A percentile compares a stretch with the other conserved stretches of the same genome.
Evolutionary conservation across 2,888 invertebrate species (phyloP).

Genomic region (Syrphus vitripennis): DNA sequence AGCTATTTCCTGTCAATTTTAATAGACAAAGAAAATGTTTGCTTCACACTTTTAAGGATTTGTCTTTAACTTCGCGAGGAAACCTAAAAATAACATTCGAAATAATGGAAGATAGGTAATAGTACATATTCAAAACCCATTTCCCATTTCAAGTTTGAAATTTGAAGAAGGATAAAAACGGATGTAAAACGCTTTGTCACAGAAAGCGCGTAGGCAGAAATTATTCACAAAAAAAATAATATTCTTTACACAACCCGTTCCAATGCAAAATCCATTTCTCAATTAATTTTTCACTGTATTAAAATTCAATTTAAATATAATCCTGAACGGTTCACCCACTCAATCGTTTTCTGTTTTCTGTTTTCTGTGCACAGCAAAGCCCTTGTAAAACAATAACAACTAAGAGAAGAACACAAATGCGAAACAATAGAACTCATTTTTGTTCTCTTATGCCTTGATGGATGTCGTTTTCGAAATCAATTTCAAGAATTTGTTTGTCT

Average conservation of each 20-base stretch:
- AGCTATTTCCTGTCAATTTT: too few relatives aligned
- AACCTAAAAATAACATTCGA: too few relatives aligned
- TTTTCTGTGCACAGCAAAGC: background rate
- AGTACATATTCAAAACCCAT: background rate
- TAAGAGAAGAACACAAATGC: background rate
- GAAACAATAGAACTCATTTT: constrained; percentile 1
- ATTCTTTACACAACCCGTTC: background rate
- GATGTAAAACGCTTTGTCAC: background rate
- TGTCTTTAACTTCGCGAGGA: too few relatives aligned
- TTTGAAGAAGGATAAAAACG: background rate
- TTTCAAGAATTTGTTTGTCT: background rate
- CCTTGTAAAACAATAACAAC: background rate
- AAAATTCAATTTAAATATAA: constrained; percentile 19
- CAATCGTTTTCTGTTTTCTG: background rate
- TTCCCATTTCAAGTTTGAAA: background rate
- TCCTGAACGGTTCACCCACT: background rate
- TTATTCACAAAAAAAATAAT: background rate
- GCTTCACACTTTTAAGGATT: too few relatives aligned
- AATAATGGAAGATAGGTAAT: too few relatives aligned
- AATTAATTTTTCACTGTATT: constrained; percentile 4
- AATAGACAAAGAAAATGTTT: too few relatives aligned
- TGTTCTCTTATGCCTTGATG: background rate
- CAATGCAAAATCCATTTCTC: background rate
- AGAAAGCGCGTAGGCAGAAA: background rate
- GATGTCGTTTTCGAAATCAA: constrained; percentile 8